Base-by-base conservation (phyloP, 2,797 vertebrate genomes). In the Macropus fuliginosus region DNA sequence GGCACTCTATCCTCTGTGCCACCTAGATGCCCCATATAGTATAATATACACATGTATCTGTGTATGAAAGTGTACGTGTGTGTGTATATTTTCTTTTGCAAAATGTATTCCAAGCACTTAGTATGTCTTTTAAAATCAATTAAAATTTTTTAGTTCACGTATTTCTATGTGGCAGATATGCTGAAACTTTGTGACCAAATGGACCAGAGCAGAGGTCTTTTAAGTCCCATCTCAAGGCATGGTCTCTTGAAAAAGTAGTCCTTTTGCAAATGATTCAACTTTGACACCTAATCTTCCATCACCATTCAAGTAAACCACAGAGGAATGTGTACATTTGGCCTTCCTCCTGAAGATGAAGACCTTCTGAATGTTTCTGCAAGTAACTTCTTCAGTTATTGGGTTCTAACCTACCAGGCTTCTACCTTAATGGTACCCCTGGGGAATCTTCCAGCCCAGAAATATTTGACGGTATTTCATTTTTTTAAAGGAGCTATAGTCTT, bases 381-480 rank as follows among this genome's bases (percentile, higher is more conserved):
- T 94, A 74, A 52, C 12, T 92, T 59, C 46, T 93, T 90, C 54
- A 16, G 28, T 34, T 94, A 24, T 90, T 66, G 54, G 95, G 92
- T 87, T 97, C 46, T 55, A 91, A 90, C 31, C 62, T 66, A 31
- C 31, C 34, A 29, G 9, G 5, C 3, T 28, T 6, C 74, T 91
- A 29, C 16, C 14, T 92, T 52, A 96, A 96, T 93, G 2, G 50
- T 31, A 12, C 81, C 14, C 91, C 94, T 91, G 54, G 91, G 94
- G 55, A 92, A 81, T 90, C 94, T 94, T 40, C 56, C 55, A 93
- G 46, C 24, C 5, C 46, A 91, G 50, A 46, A 94, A 95, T 95
- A 54, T 40, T 94, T 94, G 50, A 13, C 94, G 94, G 90, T 8
- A 55, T 81, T 97, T 94, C 95, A 62, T 93, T 29, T 94, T 24